phyloP scores from a whole-genome alignment of 2,797 vertebrate genomes.

The Gymnoscopelus microlampas region DNA sequence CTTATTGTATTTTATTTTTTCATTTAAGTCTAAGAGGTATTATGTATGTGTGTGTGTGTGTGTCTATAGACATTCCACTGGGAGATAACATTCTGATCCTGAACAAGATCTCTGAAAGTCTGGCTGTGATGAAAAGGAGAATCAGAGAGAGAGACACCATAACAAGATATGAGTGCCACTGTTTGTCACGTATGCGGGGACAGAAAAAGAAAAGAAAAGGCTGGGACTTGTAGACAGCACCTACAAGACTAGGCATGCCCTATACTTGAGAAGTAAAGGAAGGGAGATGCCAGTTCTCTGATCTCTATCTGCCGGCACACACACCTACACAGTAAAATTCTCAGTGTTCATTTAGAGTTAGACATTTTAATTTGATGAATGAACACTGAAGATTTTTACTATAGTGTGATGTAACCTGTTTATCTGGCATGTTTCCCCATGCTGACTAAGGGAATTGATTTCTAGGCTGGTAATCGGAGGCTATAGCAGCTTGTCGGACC shows the following conservation, averaged over 20 bases:
- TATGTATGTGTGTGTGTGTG: conserved; percentile 23
- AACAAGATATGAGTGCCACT: conserved; percentile 32
- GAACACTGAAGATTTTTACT: too few relatives aligned
- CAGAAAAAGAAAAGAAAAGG: conserved; percentile 40
- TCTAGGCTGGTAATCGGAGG: conserved; percentile 11
- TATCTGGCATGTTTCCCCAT: conserved; percentile 13
- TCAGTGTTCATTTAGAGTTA: too few relatives aligned
- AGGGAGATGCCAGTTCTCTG: conserved; percentile 29
- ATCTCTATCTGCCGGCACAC: conserved; percentile 12
- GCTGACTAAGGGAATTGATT: not conserved
- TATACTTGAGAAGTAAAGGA: conserved; percentile 7
- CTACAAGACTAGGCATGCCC: conserved; percentile 56
- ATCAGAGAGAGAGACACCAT: conserved; percentile 38
- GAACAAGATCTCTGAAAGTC: conserved; percentile 18
- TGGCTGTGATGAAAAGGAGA: conserved; percentile 28
- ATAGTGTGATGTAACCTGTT: conserved; percentile 54
- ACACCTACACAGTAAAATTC: not conserved
- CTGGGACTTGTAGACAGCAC: conserved; percentile 46
- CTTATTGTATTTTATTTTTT: conserved; percentile 1
- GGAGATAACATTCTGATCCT: conserved; percentile 31
- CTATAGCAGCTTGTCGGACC: not conserved
- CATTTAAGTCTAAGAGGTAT: conserved; percentile 28
- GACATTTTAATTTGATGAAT: too few relatives aligned
- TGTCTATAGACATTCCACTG: not conserved
- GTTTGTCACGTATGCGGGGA: conserved; percentile 43